phyloP scores from a whole-genome alignment of 2,888 invertebrate genomes.

The Cloeon dipterum region DNA sequence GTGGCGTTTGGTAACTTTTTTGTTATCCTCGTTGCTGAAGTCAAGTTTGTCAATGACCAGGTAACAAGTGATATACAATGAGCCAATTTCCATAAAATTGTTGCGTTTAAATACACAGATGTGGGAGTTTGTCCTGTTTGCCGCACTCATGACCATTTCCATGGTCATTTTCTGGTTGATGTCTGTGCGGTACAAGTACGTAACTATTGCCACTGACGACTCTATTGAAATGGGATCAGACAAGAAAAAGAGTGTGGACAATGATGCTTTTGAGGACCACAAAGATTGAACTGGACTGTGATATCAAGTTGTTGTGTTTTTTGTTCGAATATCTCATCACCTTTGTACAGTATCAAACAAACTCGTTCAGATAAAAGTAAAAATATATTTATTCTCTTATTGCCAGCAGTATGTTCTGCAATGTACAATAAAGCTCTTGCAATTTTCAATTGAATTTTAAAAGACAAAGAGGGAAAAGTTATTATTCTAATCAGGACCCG shows the following conservation, averaged over 20 bases:
- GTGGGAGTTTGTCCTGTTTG: constrained; percentile 69
- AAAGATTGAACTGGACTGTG: constrained; percentile 1
- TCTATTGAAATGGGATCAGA: constrained; percentile 3
- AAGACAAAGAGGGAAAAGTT: too few species aligned
- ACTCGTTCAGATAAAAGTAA: too few species aligned
- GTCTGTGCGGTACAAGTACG: constrained; percentile 58
- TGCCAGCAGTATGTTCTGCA: too few species aligned
- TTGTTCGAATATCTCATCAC: too few species aligned
- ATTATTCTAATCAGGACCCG: too few species aligned
- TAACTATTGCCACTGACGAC: constrained; percentile 10
- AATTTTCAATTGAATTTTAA: too few species aligned
- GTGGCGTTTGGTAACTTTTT: constrained; percentile 85
- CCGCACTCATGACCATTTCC: constrained; percentile 60
- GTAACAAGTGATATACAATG: constrained; percentile 20
- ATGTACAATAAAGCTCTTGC: too few species aligned
- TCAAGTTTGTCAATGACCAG: constrained; percentile 48
- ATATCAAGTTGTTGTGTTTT: too few species aligned
- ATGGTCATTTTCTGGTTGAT: constrained; percentile 61
- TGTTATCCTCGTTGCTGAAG: constrained; percentile 70
- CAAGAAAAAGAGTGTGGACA: constrained; percentile 5
- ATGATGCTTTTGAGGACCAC: constrained; percentile 6
- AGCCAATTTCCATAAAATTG: not conserved
- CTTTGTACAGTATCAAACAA: too few species aligned
- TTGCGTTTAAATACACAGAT: constrained; percentile 42
- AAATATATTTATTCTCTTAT: too few species aligned